Conservation (phyloP, 2,888 invertebrate genomes). For the Euzetes globulus region DNA sequence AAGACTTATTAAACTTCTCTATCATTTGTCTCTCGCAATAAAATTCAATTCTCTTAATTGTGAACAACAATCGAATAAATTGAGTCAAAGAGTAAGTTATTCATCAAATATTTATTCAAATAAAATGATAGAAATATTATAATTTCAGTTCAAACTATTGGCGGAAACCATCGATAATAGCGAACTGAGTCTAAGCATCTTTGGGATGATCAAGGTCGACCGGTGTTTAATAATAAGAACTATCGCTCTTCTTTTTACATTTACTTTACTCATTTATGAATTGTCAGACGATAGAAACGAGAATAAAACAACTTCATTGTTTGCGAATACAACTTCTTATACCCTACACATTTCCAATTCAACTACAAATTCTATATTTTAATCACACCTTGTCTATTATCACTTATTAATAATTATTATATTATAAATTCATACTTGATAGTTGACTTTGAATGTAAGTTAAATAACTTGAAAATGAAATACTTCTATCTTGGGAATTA, state of each 20-base stretch:
- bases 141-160: conserved; percentile 9
- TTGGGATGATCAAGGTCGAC: background rate
- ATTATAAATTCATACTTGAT: too few species aligned
- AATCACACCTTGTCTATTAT: too few species aligned
- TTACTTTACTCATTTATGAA: background rate
- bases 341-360: too few species aligned
- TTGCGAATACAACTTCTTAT: too few species aligned
- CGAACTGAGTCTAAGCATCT: background rate
- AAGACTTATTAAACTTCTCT: background rate
- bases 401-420: too few species aligned
- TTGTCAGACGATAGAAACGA: background rate
- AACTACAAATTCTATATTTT: too few species aligned
- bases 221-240: background rate
- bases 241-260: background rate
- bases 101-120: background rate
- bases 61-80: background rate
- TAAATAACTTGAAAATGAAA: too few species aligned
- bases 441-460: too few species aligned
- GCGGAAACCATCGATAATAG: background rate
- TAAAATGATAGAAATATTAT: background rate
- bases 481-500: too few species aligned
- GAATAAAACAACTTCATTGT: too few species aligned
- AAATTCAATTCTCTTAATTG: background rate
- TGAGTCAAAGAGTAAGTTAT: background rate
- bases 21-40: background rate